Evolutionary conservation across 1,140 invertebrate species (phyloP).

Genomic region (Brachionus calyciflorus): DNA sequence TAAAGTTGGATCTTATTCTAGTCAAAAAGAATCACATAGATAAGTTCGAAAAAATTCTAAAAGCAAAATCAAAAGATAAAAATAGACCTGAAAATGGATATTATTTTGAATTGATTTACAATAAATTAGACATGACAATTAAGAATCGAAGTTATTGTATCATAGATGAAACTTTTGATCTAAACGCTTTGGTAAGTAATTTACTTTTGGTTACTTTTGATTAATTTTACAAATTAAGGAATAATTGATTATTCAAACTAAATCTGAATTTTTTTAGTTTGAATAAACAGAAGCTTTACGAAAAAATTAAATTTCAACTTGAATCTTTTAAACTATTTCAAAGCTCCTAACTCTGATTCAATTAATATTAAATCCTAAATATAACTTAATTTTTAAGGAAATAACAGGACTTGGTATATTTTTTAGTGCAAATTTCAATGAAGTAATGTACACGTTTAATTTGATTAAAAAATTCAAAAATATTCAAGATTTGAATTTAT

Average conservation of each 20-base stretch:
- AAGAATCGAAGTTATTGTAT: neutral
- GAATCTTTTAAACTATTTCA: no score
- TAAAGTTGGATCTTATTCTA: neutral
- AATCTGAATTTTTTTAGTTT: neutral
- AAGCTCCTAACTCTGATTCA: no score
- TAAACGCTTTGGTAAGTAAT: neutral
- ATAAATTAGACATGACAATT: constrained; percentile 7
- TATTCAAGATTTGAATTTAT: constrained; percentile 23
- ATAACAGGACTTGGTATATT: constrained; percentile 7
- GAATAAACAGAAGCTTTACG: no score
- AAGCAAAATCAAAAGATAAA: neutral
- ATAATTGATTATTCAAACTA: neutral
- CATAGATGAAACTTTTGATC: neutral
- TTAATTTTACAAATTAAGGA: neutral
- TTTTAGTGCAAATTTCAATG: constrained; percentile 27
- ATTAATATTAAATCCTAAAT: no score
- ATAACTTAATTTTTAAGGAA: neutral
- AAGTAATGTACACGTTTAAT: constrained; percentile 1
- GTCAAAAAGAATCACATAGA: neutral
- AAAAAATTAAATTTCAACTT: no score
- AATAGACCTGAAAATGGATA: neutral
- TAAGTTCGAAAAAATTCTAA: neutral
- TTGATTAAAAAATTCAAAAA: constrained; percentile 13
- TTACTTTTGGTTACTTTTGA: neutral
- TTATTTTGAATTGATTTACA: neutral